Percentiles rank a stretch among this genome's conserved stretches.
These are phyloP conservation scores for Caenorhabditis becei DNA, from an alignment of 2,888 invertebrate genomes.

Conservation along the genomic window DNA sequence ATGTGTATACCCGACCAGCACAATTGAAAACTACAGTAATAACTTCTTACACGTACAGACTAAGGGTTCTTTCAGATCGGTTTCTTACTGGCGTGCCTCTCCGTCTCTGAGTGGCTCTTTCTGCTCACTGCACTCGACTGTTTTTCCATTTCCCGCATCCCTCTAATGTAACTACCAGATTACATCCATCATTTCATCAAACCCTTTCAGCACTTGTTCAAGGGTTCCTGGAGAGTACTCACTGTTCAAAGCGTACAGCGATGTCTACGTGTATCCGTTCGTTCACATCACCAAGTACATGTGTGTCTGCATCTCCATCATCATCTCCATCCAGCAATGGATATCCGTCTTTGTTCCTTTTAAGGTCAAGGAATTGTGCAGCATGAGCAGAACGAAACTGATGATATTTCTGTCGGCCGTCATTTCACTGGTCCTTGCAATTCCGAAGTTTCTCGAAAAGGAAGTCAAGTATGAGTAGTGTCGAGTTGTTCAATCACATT, in stretches of 20 bases:
- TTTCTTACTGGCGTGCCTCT: constrained; percentile 24
- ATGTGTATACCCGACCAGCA: constrained; percentile 27
- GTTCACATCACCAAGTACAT: constrained; percentile 32
- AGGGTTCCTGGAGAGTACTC: neutral
- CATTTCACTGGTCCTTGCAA: neutral
- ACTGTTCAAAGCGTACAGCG: constrained; percentile 15
- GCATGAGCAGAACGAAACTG: constrained; percentile 23
- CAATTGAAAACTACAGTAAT: constrained; percentile 29
- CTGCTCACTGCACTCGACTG: constrained; percentile 12
- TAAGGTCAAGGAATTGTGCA: constrained; percentile 27
- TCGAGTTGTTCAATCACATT: neutral
- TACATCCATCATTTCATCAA: neutral
- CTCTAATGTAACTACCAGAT: constrained; percentile 6
- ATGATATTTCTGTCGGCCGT: neutral
- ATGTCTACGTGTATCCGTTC: constrained; percentile 19
- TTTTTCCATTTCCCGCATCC: constrained; percentile 10
- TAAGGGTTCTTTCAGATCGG: constrained; percentile 21
- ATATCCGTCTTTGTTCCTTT: constrained; percentile 30
- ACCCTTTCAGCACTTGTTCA: constrained; percentile 19
- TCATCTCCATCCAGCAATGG: constrained; percentile 48
- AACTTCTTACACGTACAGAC: neutral
- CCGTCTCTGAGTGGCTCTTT: constrained; percentile 29
- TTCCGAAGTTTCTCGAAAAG: constrained; percentile 24
- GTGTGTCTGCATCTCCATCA: constrained; percentile 45
- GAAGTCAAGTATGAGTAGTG: constrained; percentile 4